Percentiles rank a stretch among this genome's conserved stretches.
phyloP scores from a whole-genome alignment of 2,797 vertebrate species.

The Oryzias sinensis region DNA sequence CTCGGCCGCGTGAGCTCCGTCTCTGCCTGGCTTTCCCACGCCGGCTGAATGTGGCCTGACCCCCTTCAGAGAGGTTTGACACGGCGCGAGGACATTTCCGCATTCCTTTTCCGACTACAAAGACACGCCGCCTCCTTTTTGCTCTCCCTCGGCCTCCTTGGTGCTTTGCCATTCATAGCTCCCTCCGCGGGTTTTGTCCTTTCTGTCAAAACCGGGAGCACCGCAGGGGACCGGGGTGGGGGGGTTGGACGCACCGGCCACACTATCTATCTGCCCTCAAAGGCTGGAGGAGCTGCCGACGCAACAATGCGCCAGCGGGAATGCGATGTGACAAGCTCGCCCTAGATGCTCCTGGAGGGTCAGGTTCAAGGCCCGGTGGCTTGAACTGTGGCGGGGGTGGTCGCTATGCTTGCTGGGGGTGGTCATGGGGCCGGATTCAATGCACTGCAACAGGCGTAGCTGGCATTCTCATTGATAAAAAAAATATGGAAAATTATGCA shows the following conservation, averaged over 20 bases:
- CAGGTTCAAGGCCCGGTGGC: conserved; percentile 73
- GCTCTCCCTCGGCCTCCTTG: conserved; percentile 80
- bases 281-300: conserved; percentile 10
- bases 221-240: conserved; percentile 58
- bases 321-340: conserved; percentile 46
- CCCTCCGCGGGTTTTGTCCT: conserved; percentile 79
- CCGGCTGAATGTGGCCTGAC: conserved; percentile 97
- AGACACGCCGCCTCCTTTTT: conserved; percentile 92
- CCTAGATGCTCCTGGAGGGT: conserved; percentile 59
- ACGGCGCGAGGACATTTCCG: conserved; percentile 98
- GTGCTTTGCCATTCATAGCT: conserved; percentile 87
- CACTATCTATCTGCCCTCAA: conserved; percentile 61
- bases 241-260: conserved; percentile 61
- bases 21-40: conserved; percentile 92
- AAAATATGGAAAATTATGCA: not conserved
- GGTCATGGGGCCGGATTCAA: conserved; percentile 44
- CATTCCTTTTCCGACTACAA: conserved; percentile 97
- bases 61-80: conserved; percentile 99
- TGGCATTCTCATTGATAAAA: no score
- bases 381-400: conserved; percentile 47
- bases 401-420: conserved; percentile 35
- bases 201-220: conserved; percentile 80
- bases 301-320: conserved; percentile 59
- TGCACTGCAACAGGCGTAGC: not conserved
- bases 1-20: conserved; percentile 72